Evolutionary conservation across 2,797 vertebrate genomes (phyloP).

Genomic region (Ispidina lecontei): DNA sequence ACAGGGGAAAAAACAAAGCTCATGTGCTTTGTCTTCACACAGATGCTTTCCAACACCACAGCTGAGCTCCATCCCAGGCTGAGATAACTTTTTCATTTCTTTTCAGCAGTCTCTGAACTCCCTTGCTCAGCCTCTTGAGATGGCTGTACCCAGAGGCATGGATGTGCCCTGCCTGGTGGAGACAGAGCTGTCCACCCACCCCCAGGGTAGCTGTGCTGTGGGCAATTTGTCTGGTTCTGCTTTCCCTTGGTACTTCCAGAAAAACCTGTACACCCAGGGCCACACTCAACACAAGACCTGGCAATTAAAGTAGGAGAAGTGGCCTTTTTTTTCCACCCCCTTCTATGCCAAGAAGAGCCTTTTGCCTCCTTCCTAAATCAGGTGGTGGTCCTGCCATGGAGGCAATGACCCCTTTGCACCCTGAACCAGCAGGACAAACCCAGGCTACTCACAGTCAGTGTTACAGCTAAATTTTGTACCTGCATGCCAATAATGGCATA

Average conservation of each 20-base stretch:
- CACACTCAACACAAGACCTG: background rate
- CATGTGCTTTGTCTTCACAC: background rate
- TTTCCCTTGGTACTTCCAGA: background rate
- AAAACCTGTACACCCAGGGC: background rate
- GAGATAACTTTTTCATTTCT: background rate
- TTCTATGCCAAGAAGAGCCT: background rate
- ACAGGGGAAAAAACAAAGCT: background rate
- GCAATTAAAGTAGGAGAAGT: background rate
- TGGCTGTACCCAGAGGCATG: background rate
- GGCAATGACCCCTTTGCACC: background rate
- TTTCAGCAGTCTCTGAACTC: background rate
- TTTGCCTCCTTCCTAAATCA: background rate
- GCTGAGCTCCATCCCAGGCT: background rate
- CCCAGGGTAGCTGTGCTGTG: background rate
- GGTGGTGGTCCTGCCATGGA: background rate
- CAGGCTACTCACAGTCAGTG: background rate
- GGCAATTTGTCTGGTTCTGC: background rate
- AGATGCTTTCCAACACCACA: background rate
- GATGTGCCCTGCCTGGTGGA: rapidly evolving
- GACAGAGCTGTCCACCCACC: rapidly evolving
- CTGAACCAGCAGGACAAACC: background rate
- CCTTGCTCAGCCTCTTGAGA: background rate
- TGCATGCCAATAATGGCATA: slow-evolving; percentile 99
- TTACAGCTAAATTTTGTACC: slow-evolving; percentile 75
- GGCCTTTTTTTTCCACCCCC: background rate